A percentile compares a stretch with the other conserved stretches of the same genome.
phyloP scores from a whole-genome alignment of 2,797 vertebrate species.

The Melanotaenia maccullochi region DNA sequence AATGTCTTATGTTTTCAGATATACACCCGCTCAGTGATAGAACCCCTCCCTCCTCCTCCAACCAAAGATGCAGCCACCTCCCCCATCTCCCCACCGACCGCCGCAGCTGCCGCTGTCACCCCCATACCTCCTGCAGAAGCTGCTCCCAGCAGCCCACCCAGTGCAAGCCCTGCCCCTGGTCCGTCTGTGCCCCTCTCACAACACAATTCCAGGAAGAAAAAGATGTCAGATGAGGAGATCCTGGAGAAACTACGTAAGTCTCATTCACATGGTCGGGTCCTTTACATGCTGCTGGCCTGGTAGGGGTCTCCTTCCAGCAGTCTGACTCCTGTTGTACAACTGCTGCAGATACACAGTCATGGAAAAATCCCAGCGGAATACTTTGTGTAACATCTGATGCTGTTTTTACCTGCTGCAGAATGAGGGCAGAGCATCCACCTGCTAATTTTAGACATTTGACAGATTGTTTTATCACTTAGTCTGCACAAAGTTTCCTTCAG shows the following conservation, averaged over 20 bases:
- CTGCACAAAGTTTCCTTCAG: slow-evolving; percentile 1
- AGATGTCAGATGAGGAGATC: slow-evolving; percentile 98
- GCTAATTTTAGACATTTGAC: slow-evolving; percentile 41
- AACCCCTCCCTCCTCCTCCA: slow-evolving; percentile 87
- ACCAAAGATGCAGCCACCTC: slow-evolving; percentile 91
- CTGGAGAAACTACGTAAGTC: slow-evolving; percentile 94
- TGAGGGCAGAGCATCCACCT: slow-evolving; percentile 10
- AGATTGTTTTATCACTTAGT: slow-evolving; percentile 19
- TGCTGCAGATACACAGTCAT: too few relatives aligned
- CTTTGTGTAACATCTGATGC: neutral
- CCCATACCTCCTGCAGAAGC: slow-evolving; percentile 70
- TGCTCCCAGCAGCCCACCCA: slow-evolving; percentile 77
- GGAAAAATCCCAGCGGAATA: neutral
- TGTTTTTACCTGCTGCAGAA: slow-evolving; percentile 11
- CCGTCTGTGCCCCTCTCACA: slow-evolving; percentile 80
- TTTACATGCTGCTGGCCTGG: neutral
- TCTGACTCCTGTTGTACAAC: too few relatives aligned
- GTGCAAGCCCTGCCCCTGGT: slow-evolving; percentile 72
- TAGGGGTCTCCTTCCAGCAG: neutral
- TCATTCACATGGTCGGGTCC: rapidly evolving
- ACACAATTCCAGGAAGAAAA: slow-evolving; percentile 95
- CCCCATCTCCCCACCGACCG: slow-evolving; percentile 84
- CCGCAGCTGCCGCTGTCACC: slow-evolving; percentile 46
- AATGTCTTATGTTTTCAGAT: slow-evolving; percentile 79
- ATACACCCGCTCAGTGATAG: slow-evolving; percentile 94